A percentile compares a stretch with the other conserved stretches of the same genome.
These are phyloP conservation scores for Catamblyrhynchus diadema DNA, from an alignment of 2,797 vertebrate genomes.

Conservation along the genomic window DNA sequence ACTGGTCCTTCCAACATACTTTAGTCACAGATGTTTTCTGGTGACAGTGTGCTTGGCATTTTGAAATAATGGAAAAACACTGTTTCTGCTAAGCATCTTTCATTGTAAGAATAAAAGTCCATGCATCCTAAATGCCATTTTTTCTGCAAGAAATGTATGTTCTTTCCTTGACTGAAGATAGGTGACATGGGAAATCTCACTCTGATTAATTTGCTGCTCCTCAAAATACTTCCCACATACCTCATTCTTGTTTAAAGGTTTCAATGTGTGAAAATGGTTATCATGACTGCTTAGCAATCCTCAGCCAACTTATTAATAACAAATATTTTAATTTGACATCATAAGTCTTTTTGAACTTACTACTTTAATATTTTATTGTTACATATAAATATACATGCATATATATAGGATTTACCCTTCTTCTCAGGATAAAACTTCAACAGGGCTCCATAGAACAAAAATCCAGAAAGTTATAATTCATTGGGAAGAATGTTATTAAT, in stretches of 20 bases:
- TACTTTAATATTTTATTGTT: neutral
- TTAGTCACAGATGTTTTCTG: neutral
- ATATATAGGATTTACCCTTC: neutral
- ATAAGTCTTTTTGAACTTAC: neutral
- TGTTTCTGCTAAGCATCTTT: neutral
- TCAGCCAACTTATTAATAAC: neutral
- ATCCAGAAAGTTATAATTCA: neutral
- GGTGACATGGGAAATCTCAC: neutral
- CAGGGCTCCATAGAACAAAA: neutral
- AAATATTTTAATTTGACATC: neutral
- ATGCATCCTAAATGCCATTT: neutral
- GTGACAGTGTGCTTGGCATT: neutral
- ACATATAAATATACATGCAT: neutral
- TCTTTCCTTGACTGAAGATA: neutral
- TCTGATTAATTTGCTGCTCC: neutral
- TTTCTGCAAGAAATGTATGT: neutral
- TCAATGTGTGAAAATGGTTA: neutral
- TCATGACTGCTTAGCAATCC: neutral
- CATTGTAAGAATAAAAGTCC: neutral
- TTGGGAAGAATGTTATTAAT: neutral
- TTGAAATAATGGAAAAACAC: neutral
- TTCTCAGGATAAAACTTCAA: neutral
- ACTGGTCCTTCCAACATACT: neutral
- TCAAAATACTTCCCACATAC: neutral
- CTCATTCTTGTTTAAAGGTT: neutral